Evolutionary conservation across 2,113 vertebrate species (phyloP), one percentile per base, ranked within the genome.

Genomic region (Labrus mixtus): DNA sequence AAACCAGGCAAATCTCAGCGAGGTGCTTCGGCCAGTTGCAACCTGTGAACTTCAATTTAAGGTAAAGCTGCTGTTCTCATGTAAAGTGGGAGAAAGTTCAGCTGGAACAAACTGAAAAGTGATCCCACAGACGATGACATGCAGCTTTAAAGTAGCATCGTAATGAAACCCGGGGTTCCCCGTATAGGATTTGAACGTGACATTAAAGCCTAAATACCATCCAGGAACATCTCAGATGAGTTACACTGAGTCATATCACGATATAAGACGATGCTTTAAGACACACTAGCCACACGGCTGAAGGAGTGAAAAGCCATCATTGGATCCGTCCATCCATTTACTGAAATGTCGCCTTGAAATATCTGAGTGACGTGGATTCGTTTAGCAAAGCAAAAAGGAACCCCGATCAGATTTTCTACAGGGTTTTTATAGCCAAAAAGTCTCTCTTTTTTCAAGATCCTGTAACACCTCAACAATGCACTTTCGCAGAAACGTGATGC

Each of bases 1-100:
- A 58, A 60, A 66, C 53, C 54, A 60, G 36, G n/a, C 22, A 36
- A 59, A 61, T 17, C 63, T 19, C 46, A 48, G 56, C 36, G 9
- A 37, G 56, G 7, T 12, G 0, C 59, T 33, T n/a, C 41, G 63
- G 58, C 6, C 1, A 25, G 48, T 43, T 29, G 17, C 15, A 64
- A 20, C 43, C 29, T 23, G 19, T 56, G 1, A 45, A n/a, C 20
- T 25, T 10, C 13, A 51, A 36, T 12, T 6, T 23, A 54, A 33
- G 53, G 10, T 33, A 22, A 43, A 33, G 33, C 53, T 41, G 13
- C 12, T 48, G 25, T 23, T 51, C 10, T 59, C 6, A 39, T 50
- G 6, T 39, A 25, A 39, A 50, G 29, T 58, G n/a, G 8, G 8
- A n/a, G 48, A n/a, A 43, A 62, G 20, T 23, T 15, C 46, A 45